Evolutionary conservation across 2,888 invertebrate genomes (phyloP).

Genomic region (Chelonus formosanus): DNA sequence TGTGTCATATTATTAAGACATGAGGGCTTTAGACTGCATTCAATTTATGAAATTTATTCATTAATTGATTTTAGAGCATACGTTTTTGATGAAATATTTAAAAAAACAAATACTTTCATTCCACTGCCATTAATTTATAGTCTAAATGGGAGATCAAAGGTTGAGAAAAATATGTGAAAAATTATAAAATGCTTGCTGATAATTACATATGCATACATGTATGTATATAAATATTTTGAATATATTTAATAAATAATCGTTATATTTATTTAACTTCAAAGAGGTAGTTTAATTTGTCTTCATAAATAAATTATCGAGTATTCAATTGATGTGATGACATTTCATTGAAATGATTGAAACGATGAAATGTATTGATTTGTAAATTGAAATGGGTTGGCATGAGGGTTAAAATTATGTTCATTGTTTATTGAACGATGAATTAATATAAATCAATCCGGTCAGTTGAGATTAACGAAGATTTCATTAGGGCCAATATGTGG

Average conservation of each 20-base stretch:
- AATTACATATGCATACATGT: too few species aligned
- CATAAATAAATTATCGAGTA: conserved; percentile 13
- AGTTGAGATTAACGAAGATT: conserved; percentile 60
- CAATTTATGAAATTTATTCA: conserved; percentile 56
- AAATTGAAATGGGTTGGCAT: conserved; percentile 12
- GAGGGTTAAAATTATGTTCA: neutral
- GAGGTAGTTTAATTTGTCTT: neutral
- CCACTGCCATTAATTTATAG: too few species aligned
- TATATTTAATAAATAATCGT: too few species aligned
- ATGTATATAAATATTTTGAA: too few species aligned
- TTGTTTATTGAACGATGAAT: conserved; percentile 5
- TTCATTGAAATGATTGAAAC: conserved; percentile 9
- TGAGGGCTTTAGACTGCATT: conserved; percentile 62
- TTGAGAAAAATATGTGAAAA: too few species aligned
- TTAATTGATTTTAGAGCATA: conserved; percentile 60
- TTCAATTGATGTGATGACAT: conserved; percentile 7
- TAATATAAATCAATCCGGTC: conserved; percentile 46
- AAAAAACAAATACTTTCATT: too few species aligned
- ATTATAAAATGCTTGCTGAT: too few species aligned
- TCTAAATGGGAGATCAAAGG: too few species aligned
- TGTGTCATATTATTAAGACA: conserved; percentile 59
- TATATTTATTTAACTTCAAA: too few species aligned
- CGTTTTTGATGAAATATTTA: too few species aligned
- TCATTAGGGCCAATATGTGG: conserved; percentile 57
- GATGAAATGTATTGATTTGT: conserved; percentile 5